Percentiles rank a stretch among this genome's conserved stretches.
phyloP scores from a whole-genome alignment of 1,140 invertebrate species.

The Triops longicaudatus region DNA sequence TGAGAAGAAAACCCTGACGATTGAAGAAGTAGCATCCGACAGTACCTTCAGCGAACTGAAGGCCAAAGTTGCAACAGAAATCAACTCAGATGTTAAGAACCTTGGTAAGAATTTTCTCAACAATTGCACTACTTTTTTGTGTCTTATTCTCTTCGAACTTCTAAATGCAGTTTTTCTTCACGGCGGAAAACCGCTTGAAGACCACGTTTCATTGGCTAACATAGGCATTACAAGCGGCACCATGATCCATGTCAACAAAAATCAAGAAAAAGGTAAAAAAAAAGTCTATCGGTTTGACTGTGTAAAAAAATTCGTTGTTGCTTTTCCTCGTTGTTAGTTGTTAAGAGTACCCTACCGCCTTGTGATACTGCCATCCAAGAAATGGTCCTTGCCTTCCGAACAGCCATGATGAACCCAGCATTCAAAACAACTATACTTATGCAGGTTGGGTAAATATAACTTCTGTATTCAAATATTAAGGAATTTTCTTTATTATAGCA shows the following conservation, averaged over 20 bases:
- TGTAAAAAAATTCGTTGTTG: no score
- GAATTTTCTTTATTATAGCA: neutral
- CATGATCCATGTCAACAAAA: neutral
- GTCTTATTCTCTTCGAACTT: neutral
- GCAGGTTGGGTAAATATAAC: neutral
- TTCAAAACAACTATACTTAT: slow-evolving; percentile 26
- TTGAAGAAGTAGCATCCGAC: neutral
- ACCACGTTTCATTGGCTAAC: neutral
- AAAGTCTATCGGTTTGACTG: no score
- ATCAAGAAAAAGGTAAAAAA: neutral
- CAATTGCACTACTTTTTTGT: neutral
- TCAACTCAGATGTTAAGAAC: neutral
- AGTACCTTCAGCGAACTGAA: neutral
- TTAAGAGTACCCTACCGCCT: neutral
- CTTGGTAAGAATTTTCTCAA: neutral
- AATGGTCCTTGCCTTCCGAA: slow-evolving; percentile 29
- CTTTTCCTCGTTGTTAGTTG: neutral
- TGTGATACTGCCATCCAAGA: slow-evolving; percentile 24
- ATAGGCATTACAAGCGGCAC: neutral
- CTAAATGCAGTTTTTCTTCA: neutral
- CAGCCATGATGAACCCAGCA: slow-evolving; percentile 30
- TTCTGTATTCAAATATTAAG: slow-evolving; percentile 19
- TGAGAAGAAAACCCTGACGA: neutral
- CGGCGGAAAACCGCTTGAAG: slow-evolving; percentile 15
- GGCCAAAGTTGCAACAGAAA: neutral